phyloP scores from a whole-genome alignment of 2,797 vertebrate species.

The Cossypha polioptera region DNA sequence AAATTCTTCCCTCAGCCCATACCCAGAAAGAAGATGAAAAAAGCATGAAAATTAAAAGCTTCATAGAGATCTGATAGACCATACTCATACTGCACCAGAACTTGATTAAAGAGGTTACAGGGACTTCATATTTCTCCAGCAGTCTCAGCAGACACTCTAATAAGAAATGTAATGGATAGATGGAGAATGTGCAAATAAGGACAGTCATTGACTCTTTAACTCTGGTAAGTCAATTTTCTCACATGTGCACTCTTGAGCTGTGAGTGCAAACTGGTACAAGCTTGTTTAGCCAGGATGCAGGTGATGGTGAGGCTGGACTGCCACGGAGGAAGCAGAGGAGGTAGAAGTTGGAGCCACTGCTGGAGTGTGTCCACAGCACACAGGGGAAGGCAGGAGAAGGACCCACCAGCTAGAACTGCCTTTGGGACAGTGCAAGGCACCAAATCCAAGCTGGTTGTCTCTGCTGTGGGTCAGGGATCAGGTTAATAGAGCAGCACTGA shows the following conservation, averaged over 20 bases:
- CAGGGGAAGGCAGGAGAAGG: neutral
- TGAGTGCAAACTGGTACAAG: neutral
- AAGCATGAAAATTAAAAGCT: neutral
- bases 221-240: neutral
- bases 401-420: accelerated
- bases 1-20: neutral
- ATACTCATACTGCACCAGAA: neutral
- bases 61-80: neutral
- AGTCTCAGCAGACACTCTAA: neutral
- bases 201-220: neutral
- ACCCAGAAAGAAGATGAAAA: neutral
- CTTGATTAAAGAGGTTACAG: neutral
- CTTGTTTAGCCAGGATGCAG: neutral
- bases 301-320: neutral
- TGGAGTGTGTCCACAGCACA: neutral
- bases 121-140: neutral
- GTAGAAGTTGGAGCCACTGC: accelerated
- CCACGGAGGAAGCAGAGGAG: neutral
- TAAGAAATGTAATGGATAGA: neutral
- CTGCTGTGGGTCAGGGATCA: neutral
- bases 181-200: neutral
- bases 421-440: neutral
- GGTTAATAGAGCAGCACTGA: neutral
- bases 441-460: neutral
- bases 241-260: neutral